phyloP scores from a whole-genome alignment of 2,797 vertebrate species.

The Xenopus petersii region DNA sequence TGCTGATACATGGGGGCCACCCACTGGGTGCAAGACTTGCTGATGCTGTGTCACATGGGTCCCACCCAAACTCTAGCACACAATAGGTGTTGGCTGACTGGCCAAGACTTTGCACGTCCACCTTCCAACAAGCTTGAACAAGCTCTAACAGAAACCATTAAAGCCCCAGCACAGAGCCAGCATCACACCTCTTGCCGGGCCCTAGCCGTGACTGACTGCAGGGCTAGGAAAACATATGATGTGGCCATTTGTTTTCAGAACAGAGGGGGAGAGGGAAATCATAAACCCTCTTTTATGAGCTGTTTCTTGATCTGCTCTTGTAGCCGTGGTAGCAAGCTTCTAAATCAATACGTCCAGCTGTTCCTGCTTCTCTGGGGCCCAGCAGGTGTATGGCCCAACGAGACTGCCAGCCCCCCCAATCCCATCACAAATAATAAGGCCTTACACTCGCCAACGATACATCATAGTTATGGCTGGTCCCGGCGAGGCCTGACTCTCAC shows the following conservation, averaged over 20 bases:
- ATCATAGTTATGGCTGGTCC: constrained; percentile 87
- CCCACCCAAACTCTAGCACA: too few relatives aligned
- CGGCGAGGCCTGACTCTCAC: constrained; percentile 60
- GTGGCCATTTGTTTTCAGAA: constrained; percentile 89
- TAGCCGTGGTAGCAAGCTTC: constrained; percentile 82
- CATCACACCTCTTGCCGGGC: constrained; percentile 88
- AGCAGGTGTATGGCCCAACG: constrained; percentile 88
- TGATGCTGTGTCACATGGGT: too few relatives aligned
- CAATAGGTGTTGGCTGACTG: too few relatives aligned
- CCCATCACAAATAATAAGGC: constrained; percentile 82
- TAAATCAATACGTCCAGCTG: constrained; percentile 97
- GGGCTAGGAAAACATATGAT: constrained; percentile 94
- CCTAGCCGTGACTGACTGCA: constrained; percentile 63
- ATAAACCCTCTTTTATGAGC: constrained; percentile 89
- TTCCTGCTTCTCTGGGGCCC: constrained; percentile 84
- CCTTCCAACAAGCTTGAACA: constrained; percentile 40
- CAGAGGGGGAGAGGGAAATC: constrained; percentile 54
- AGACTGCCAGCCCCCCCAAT: too few relatives aligned
- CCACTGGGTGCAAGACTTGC: too few relatives aligned
- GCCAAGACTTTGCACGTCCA: too few relatives aligned
- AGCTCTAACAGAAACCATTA: constrained; percentile 74
- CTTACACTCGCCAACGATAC: constrained; percentile 90
- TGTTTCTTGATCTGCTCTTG: constrained; percentile 97
- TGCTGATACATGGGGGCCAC: too few relatives aligned
- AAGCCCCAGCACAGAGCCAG: constrained; percentile 70